Evolutionary conservation across 1,140 invertebrate species (phyloP).

Genomic region (Drosophila gunungcola): DNA sequence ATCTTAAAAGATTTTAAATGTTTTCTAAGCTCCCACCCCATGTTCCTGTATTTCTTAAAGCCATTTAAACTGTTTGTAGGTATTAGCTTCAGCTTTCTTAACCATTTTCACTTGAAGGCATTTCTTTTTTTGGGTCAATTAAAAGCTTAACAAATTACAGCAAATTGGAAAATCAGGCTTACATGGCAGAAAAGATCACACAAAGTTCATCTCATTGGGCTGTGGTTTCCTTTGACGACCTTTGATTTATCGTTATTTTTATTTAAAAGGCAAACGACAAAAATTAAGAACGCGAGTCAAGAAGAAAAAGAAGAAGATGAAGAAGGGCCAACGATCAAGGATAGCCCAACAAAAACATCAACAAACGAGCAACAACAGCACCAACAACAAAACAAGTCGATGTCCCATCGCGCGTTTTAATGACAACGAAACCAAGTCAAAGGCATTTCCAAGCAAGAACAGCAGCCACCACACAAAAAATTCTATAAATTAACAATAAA

Average conservation of each 20-base stretch:
- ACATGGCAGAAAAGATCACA: slow-evolving; percentile 2
- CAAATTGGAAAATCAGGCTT: slow-evolving; percentile 6
- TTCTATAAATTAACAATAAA: slow-evolving; percentile 83
- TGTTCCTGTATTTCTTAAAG: slow-evolving; percentile 30
- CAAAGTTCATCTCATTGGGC: slow-evolving; percentile 37
- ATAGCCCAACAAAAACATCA: slow-evolving; percentile 42
- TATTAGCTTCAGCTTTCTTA: slow-evolving; percentile 5
- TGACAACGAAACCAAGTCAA: slow-evolving; percentile 76
- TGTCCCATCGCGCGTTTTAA: slow-evolving; percentile 82
- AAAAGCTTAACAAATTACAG: slow-evolving; percentile 58
- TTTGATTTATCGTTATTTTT: slow-evolving; percentile 82
- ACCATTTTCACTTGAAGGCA: too few species aligned
- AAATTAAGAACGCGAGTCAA: slow-evolving; percentile 64
- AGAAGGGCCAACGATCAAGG: slow-evolving; percentile 22
- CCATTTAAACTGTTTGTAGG: slow-evolving; percentile 22
- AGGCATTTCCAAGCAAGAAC: slow-evolving; percentile 60
- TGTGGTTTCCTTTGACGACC: slow-evolving; percentile 38
- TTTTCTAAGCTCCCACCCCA: too few species aligned
- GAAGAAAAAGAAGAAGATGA: background rate
- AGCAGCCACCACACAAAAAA: slow-evolving; percentile 53
- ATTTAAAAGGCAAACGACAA: slow-evolving; percentile 82
- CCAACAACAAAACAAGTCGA: slow-evolving; percentile 55
- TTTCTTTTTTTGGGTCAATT: slow-evolving; percentile 45
- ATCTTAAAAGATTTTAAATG: too few species aligned
- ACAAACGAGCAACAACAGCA: slow-evolving; percentile 17